A percentile compares a stretch with the other conserved stretches of the same genome.
Evolutionary conservation across 2,888 invertebrate genomes (phyloP).

Genomic region (Temnothorax ravouxi): DNA sequence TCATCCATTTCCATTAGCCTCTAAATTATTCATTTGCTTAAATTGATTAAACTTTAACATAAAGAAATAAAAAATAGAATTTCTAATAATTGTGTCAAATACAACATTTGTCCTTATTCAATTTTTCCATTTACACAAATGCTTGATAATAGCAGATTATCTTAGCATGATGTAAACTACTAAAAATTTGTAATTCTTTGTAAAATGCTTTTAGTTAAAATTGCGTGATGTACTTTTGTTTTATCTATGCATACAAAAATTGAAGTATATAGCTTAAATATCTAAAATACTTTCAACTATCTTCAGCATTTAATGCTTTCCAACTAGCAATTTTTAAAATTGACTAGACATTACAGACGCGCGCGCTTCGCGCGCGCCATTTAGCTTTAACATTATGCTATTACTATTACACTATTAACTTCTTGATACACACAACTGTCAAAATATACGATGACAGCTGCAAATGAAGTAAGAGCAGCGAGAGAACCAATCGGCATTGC

Average conservation of each 20-base stretch:
- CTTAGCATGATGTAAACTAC: not conserved
- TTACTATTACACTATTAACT: too few relatives aligned
- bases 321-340: not conserved
- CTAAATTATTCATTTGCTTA: not conserved
- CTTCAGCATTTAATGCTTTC: not conserved
- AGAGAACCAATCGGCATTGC: too few relatives aligned
- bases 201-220: not conserved
- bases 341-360: too few relatives aligned
- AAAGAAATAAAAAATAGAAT: not conserved
- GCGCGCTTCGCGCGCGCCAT: too few relatives aligned
- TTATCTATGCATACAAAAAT: not conserved
- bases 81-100: not conserved
- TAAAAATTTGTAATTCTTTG: not conserved
- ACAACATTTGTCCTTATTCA: not conserved
- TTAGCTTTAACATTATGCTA: too few relatives aligned
- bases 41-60: not conserved
- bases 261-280: not conserved
- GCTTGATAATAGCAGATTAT: not conserved
- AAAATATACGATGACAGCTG: too few relatives aligned
- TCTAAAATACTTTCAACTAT: not conserved
- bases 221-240: not conserved
- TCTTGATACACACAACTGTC: too few relatives aligned
- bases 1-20: not conserved
- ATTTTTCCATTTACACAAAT: not conserved
- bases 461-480: too few relatives aligned